A percentile compares a stretch with the other conserved stretches of the same genome.
Conservation (phyloP, 2,113 vertebrate species). For the Anseranas semipalmata region DNA sequence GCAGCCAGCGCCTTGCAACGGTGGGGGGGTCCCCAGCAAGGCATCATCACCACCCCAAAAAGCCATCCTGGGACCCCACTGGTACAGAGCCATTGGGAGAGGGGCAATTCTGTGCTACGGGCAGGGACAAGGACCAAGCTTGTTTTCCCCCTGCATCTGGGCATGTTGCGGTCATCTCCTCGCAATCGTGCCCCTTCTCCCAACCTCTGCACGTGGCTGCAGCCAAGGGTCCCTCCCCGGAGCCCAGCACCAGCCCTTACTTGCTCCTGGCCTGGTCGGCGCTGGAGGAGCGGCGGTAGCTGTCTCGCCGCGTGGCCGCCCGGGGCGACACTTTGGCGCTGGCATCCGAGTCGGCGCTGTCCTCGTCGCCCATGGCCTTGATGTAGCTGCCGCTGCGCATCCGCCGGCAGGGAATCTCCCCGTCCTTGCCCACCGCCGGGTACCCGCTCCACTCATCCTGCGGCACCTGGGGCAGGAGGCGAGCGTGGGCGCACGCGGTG, state of each 20-base stretch:
- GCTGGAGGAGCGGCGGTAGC: conserved; percentile 91
- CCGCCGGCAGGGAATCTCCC: conserved; percentile 95
- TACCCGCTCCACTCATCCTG: conserved; percentile 95
- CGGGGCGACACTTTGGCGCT: conserved; percentile 91
- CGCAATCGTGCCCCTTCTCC: not conserved
- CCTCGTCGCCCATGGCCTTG: conserved; percentile 98
- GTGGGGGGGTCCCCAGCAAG: not conserved
- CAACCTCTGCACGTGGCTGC: not conserved
- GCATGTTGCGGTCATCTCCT: not conserved
- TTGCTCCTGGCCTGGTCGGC: conserved; percentile 92
- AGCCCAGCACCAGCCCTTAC: conserved; percentile 65
- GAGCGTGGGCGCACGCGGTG: accelerated
- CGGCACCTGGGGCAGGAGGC: conserved; percentile 84
- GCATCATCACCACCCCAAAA: not conserved
- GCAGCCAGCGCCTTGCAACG: not conserved
- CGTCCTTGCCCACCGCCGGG: conserved; percentile 80
- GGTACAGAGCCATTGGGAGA: not conserved
- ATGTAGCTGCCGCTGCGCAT: conserved; percentile 99
- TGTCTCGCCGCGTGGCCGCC: conserved; percentile 88
- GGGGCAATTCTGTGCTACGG: not conserved
- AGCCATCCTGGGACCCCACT: not conserved
- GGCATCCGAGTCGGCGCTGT: conserved; percentile 92
- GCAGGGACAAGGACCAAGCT: not conserved
- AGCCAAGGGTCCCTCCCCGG: not conserved
- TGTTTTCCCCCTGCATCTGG: not conserved